These are phyloP conservation scores for Dasysyrphus tricinctus DNA, from an alignment of 2,888 invertebrate species.

Conservation along the genomic window DNA sequence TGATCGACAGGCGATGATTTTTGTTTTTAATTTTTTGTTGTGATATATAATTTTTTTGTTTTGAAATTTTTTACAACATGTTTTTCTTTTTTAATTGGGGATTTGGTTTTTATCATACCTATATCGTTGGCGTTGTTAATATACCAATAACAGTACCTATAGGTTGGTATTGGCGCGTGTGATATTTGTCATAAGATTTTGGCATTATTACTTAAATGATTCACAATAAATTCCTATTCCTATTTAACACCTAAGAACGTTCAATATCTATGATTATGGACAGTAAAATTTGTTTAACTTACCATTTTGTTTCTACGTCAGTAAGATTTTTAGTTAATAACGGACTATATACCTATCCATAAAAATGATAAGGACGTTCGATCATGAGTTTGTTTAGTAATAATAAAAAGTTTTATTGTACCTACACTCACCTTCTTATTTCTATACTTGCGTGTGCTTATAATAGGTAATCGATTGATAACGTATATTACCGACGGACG, in stretches of 20 bases:
- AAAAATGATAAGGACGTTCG: conserved; percentile 14
- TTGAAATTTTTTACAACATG: conserved; percentile 9
- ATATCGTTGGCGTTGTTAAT: background rate
- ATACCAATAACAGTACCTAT: background rate
- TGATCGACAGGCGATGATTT: conserved; percentile 14
- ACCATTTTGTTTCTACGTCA: background rate
- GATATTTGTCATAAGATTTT: background rate
- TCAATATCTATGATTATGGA: background rate
- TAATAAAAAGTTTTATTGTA: no score
- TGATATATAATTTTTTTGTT: background rate
- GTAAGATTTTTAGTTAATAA: background rate
- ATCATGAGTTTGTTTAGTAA: background rate
- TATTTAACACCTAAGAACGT: background rate
- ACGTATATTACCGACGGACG: conserved; percentile 14
- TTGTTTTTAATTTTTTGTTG: conserved; percentile 11
- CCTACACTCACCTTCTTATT: background rate
- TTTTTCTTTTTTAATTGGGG: background rate
- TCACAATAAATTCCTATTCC: background rate
- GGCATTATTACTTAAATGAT: background rate
- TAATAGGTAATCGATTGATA: conserved; percentile 23
- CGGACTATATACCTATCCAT: background rate
- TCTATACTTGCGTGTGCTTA: background rate
- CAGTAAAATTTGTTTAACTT: background rate
- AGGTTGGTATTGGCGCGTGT: background rate
- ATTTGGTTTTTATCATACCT: background rate